These are phyloP conservation scores for Merodon equestris DNA, from an alignment of 2,888 invertebrate genomes.

Conservation along the genomic window DNA sequence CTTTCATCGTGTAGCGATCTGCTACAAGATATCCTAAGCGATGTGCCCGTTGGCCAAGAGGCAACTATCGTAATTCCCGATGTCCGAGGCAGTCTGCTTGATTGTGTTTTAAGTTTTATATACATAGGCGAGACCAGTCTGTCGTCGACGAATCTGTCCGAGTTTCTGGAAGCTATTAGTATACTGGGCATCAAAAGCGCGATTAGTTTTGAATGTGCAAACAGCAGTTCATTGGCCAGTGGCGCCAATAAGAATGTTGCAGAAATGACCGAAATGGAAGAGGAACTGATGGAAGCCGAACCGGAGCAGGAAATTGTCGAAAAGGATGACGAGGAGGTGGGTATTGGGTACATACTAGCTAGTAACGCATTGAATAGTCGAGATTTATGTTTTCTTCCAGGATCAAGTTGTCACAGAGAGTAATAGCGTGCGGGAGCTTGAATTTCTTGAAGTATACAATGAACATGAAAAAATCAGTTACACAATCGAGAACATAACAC, in stretches of 20 bases:
- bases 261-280: conserved; percentile 73
- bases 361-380: too few species aligned
- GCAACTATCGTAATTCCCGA: conserved; percentile 77
- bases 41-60: conserved; percentile 74
- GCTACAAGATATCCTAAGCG: conserved; percentile 74
- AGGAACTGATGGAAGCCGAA: conserved; percentile 73
- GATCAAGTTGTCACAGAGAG: conserved; percentile 65
- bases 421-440: conserved; percentile 72
- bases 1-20: conserved; percentile 77
- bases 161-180: conserved; percentile 77
- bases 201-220: conserved; percentile 77
- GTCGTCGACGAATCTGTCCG: conserved; percentile 75
- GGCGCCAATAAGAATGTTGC: conserved; percentile 50
- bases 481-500: conserved; percentile 76
- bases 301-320: conserved; percentile 56
- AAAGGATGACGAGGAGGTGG: conserved; percentile 62
- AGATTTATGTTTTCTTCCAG: conserved; percentile 49
- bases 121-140: conserved; percentile 77
- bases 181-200: conserved; percentile 78
- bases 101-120: conserved; percentile 76
- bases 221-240: conserved; percentile 28
- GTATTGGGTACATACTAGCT: background rate
- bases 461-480: conserved; percentile 77
- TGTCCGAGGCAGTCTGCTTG: conserved; percentile 75
- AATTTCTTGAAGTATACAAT: conserved; percentile 77